Base-by-base conservation (phyloP, 2,888 invertebrate species). In the Coelopa pilipes region DNA sequence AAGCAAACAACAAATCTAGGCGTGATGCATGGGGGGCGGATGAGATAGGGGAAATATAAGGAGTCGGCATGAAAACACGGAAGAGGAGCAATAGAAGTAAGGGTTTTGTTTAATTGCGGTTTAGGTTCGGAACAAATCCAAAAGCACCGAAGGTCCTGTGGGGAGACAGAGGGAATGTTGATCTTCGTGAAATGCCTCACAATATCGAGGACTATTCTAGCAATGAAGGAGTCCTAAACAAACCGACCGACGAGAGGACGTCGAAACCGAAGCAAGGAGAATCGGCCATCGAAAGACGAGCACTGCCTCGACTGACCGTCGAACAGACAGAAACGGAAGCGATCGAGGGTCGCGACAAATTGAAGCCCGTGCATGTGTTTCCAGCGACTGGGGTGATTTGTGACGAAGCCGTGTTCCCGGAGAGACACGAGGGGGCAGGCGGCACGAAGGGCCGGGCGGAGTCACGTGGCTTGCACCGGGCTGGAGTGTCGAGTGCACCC, bases 401-500 rank as follows among this genome's bases (percentile, higher is more conserved):
- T 11, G 63, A 46, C 15, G 24, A n/a, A 24, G 45, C 34, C n/a
- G n/a, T n/a, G 34, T n/a, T 34, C 62, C 9, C 17, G 19, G 63
- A 66, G 19, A 34, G 34, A 34, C 34, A 34, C 34, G 34, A 34
- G 34, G 34, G 7, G 34, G 34, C 7, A 7, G 34, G 7, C 34
- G 34, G 34, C 4, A 34, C 34, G 34, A 34, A 34, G 34, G 34
- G 7, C 7, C 34, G 34, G n/a, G 4, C 7, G 34, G 34, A 34
- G 34, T 34, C 34, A 34, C 34, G 34, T 34, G 34, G 34, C 7
- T 34, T 7, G 34, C 34, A 34, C n/a, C n/a, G n/a, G n/a, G 19
- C 11, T 66, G 49, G 66, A 17, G 50, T 66, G 24, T 50, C 19
- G 66, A 50, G 12, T 49, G 66, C 66, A 66, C 66, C 66, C 49